Conservation (phyloP, 1,140 invertebrate species). For the Lasaia peninsularis region DNA sequence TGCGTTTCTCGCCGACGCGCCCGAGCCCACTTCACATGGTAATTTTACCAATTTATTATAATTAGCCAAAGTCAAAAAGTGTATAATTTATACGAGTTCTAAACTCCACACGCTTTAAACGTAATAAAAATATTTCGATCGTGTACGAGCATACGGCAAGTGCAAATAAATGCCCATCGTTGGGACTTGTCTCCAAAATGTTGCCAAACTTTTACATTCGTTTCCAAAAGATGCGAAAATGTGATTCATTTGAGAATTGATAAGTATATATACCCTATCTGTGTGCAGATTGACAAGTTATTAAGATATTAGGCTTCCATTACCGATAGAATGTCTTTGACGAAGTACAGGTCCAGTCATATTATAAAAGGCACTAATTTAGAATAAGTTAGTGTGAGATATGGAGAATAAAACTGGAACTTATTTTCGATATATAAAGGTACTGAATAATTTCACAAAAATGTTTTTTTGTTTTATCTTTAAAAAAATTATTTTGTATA, state of each 20-base stretch:
- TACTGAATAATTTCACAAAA: too few species aligned
- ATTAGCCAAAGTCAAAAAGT: conserved; percentile 2
- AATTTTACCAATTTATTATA: conserved; percentile 5
- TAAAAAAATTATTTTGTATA: too few species aligned
- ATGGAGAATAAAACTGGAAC: not conserved
- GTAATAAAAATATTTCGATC: not conserved
- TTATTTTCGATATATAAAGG: too few species aligned
- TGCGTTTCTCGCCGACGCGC: not conserved
- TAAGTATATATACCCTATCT: not conserved
- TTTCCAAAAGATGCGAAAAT: not conserved
- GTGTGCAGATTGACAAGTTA: not conserved
- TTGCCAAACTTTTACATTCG: not conserved
- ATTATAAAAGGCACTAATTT: not conserved
- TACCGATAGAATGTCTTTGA: not conserved
- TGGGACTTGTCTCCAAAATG: not conserved
- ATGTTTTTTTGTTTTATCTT: too few species aligned
- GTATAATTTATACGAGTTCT: conserved; percentile 1
- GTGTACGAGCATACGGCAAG: not conserved
- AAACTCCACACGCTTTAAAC: conserved; percentile 9
- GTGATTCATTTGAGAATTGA: not conserved
- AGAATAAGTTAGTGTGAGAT: not conserved
- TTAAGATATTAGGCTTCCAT: conserved; percentile 5
- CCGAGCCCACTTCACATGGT: not conserved
- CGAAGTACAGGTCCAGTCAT: not conserved
- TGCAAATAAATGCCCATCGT: not conserved